Evolutionary conservation across 2,888 invertebrate species (phyloP).

Genomic region (Drosophila seclusa): DNA sequence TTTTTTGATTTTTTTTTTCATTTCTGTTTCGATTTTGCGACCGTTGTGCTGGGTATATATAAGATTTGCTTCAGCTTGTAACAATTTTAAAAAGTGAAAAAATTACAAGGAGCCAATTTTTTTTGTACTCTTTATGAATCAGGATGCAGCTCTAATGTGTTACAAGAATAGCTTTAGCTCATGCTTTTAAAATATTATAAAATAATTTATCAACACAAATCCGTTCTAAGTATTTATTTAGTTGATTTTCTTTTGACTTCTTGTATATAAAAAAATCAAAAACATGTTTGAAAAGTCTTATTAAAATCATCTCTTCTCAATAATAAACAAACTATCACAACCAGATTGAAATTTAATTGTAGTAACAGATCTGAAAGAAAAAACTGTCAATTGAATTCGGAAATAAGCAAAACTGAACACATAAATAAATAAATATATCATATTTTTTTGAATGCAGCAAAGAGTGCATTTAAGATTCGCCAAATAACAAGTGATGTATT

Average conservation of each 20-base stretch:
- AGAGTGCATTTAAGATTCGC: slow-evolving; percentile 40
- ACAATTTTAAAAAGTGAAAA: not conserved
- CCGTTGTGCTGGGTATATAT: slow-evolving; percentile 21
- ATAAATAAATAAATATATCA: not conserved
- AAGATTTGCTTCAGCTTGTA: not conserved
- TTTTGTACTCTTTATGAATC: not conserved
- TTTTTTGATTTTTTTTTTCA: slow-evolving; percentile 49
- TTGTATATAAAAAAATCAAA: not conserved
- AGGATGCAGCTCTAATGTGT: not conserved
- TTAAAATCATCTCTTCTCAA: not conserved
- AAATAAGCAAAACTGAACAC: not conserved
- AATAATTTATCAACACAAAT: not conserved
- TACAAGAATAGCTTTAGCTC: not conserved
- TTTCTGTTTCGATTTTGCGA: slow-evolving; percentile 34
- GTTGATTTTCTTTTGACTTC: not conserved
- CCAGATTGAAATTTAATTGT: not conserved
- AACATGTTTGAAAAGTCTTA: not conserved
- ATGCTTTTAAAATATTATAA: not conserved
- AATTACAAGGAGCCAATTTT: not conserved
- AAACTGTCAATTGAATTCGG: not conserved
- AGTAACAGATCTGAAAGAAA: not conserved
- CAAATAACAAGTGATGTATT: not conserved
- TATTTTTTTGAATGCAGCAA: not conserved
- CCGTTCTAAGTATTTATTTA: not conserved
- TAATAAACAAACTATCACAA: not conserved